These are phyloP conservation scores for Potorous gilbertii DNA, from an alignment of 2,797 vertebrate genomes.

Conservation along the genomic window DNA sequence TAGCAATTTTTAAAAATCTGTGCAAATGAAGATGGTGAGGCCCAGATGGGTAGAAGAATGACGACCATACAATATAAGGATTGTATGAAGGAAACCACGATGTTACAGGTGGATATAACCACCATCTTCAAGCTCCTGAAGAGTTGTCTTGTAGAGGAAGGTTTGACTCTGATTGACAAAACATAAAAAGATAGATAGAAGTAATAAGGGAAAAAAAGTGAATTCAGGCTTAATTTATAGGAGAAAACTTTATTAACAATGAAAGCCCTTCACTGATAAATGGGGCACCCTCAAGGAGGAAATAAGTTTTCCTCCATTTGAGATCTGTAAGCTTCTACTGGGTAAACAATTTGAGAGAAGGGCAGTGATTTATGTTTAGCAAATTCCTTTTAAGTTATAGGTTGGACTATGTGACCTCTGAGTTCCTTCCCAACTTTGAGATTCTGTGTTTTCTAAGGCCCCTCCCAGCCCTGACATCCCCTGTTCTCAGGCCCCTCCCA, in stretches of 20 bases:
- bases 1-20: not conserved
- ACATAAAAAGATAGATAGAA: not conserved
- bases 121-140: not conserved
- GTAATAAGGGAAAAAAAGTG: not conserved
- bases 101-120: not conserved
- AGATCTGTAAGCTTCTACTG: not conserved
- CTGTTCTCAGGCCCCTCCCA: not conserved
- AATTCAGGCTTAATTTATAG: not conserved
- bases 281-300: not conserved
- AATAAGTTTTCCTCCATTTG: not conserved
- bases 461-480: not conserved
- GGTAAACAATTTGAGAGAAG: not conserved
- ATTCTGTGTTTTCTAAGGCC: no score
- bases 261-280: not conserved
- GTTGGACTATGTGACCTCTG: not conserved
- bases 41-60: not conserved
- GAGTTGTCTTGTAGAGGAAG: not conserved
- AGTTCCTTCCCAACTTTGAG: no score
- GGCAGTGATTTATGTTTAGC: not conserved
- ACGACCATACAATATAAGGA: not conserved
- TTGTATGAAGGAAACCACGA: not conserved
- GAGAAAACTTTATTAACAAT: not conserved
- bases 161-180: not conserved
- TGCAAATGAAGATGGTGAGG: not conserved
- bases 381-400: not conserved